These are phyloP conservation scores for Heptranchias perlo DNA, from an alignment of 2,113 vertebrate species.

Conservation along the genomic window DNA sequence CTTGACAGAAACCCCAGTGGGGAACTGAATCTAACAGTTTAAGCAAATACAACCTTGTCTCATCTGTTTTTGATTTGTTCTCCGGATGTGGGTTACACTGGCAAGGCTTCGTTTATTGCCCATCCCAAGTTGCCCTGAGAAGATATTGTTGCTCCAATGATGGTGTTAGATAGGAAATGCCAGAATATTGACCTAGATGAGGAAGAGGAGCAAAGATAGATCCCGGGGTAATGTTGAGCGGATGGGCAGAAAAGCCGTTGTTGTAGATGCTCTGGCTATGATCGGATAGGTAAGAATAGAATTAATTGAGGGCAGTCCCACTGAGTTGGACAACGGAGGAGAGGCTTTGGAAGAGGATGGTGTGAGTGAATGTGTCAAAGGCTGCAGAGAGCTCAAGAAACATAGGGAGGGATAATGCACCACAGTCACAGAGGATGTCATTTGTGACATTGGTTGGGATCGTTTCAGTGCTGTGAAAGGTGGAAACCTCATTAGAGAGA, in stretches of 20 bases:
- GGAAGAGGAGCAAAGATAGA: neutral
- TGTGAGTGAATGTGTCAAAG: too few relatives aligned
- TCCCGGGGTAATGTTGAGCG: neutral
- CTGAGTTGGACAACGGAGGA: neutral
- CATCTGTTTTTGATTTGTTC: neutral
- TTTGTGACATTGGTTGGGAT: too few relatives aligned
- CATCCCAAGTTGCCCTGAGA: neutral
- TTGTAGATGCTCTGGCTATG: neutral
- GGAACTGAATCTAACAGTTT: neutral
- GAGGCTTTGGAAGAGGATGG: too few relatives aligned
- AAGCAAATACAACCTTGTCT: neutral
- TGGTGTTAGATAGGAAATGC: neutral
- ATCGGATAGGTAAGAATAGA: neutral
- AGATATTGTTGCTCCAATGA: neutral
- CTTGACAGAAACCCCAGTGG: neutral
- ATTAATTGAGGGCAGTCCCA: neutral
- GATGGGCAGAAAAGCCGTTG: neutral
- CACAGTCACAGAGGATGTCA: too few relatives aligned
- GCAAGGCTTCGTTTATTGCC: neutral
- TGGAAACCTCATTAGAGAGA: too few relatives aligned
- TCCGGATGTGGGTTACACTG: neutral
- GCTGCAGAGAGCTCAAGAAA: too few relatives aligned
- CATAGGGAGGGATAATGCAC: too few relatives aligned
- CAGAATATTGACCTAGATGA: neutral
- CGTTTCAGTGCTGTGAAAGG: too few relatives aligned